These are phyloP conservation scores for Emydocephalus ijimae DNA, from an alignment of 2,113 vertebrate genomes.

Conservation along the genomic window DNA sequence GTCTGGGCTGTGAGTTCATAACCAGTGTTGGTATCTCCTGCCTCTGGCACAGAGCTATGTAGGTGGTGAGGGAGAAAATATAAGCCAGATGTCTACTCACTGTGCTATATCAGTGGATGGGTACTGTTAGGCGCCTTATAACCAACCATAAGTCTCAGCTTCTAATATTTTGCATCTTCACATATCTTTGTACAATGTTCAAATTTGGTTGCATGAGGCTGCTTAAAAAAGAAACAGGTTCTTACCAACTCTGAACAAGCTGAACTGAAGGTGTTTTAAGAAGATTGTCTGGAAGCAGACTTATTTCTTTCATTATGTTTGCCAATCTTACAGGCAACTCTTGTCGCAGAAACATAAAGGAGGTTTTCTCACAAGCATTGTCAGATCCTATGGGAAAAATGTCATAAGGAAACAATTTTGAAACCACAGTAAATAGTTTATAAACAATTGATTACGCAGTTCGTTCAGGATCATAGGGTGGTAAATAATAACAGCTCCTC, in stretches of 20 bases:
- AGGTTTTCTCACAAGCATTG: slow-evolving; percentile 95
- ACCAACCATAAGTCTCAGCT: background rate
- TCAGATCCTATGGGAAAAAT: slow-evolving; percentile 77
- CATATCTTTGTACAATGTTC: background rate
- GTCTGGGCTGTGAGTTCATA: background rate
- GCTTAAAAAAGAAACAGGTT: background rate
- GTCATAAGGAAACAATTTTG: background rate
- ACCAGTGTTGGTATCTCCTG: background rate
- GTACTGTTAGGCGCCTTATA: background rate
- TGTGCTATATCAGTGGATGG: background rate
- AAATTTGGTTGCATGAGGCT: background rate
- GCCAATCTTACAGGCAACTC: slow-evolving; percentile 91
- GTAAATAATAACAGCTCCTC: background rate
- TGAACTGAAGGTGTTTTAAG: slow-evolving; percentile 90
- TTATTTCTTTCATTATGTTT: slow-evolving; percentile 98
- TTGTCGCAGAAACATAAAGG: slow-evolving; percentile 91
- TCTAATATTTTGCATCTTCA: background rate
- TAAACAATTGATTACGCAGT: background rate
- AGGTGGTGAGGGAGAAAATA: background rate
- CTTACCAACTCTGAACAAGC: slow-evolving; percentile 93
- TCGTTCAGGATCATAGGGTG: background rate
- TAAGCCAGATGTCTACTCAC: background rate
- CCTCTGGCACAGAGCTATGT: background rate
- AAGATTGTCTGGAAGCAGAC: slow-evolving; percentile 91
- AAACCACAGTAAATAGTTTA: background rate